Conservation (phyloP, 2,888 invertebrate genomes). For the Coleophora deauratella region DNA sequence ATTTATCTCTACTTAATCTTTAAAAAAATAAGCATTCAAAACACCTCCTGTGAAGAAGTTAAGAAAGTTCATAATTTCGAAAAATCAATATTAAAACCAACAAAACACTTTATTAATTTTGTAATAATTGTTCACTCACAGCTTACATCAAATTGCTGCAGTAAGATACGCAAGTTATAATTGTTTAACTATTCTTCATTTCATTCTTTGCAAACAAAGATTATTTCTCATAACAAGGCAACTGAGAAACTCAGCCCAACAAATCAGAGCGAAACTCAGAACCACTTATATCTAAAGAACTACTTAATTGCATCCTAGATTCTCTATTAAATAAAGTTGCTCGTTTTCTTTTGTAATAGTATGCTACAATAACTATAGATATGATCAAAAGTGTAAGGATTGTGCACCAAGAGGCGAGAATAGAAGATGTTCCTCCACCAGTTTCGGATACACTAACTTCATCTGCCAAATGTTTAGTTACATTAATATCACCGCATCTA, state of each 20-base stretch:
- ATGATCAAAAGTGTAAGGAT: constrained; percentile 26
- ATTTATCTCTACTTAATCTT: too few relatives aligned
- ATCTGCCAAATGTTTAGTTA: constrained; percentile 7
- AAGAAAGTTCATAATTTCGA: too few relatives aligned
- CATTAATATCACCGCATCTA: constrained; percentile 39
- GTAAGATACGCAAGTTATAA: constrained; percentile 15
- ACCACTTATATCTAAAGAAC: constrained; percentile 31
- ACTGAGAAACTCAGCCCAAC: constrained; percentile 12
- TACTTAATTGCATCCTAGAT: constrained; percentile 29
- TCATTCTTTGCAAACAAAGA: neutral
- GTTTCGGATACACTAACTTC: constrained; percentile 1
- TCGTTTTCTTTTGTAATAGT: constrained; percentile 1
- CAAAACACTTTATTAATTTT: neutral
- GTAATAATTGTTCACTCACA: neutral
- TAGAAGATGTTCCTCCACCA: constrained; percentile 12
- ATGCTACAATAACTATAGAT: neutral
- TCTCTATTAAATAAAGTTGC: constrained; percentile 18
- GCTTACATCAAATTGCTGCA: too few relatives aligned
- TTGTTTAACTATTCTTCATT: neutral
- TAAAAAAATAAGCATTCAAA: too few relatives aligned
- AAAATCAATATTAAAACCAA: too few relatives aligned
- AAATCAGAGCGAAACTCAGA: constrained; percentile 35
- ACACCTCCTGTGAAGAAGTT: too few relatives aligned
- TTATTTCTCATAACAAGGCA: neutral
- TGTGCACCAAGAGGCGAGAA: constrained; percentile 25